Evolutionary conservation across 2,888 invertebrate genomes (phyloP), one percentile per base, ranked within the genome.

Genomic region (Drosophila lutescens): DNA sequence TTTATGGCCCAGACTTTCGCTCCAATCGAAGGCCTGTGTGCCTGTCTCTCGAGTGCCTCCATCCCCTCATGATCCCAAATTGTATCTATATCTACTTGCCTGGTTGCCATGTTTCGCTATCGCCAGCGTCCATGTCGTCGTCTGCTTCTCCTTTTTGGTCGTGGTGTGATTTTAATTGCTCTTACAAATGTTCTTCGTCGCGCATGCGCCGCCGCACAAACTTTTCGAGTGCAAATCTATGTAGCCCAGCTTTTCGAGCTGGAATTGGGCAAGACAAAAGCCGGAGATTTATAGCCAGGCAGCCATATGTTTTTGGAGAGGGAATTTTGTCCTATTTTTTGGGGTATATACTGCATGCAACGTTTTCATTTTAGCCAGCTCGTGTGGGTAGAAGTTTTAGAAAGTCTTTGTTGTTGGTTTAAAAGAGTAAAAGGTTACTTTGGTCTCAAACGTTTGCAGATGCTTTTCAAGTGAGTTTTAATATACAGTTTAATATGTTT

Each of bases 111-210:
- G 78, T 74, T 77, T 51, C 55, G 54, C 72, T 72, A 83, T 77
- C 78, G 62, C 72, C 77, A 79, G 70, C 54, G 70, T 71, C 70
- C 70, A 71, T 56, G 72, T 56, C 73, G 65, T 73, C 65, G 71
- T 63, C 65, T 77, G 65, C 77, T 61, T 77, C 65, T 58, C 77
- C 75, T 57, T 75, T 74, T 75, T 75, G 71, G 75, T 75, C 65
- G 67, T 71, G 77, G 73, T 88, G 86, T 79, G 88, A 89, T 86
- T 86, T 89, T 89, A 89, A 89, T 86, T 86, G 85, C 89, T 74
- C 76, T 62, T 69, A 89, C 84, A 89, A 88, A 89, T 89, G 76
- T 84, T 83, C 74, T 70, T 63, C 66, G 69, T 65, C 69, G 59
- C 81, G 78, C 74, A 74, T 79, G 80, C 69, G 62, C 49, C 63